phyloP scores from a whole-genome alignment of 2,113 vertebrate species.

The Myrmophylax atrothorax region DNA sequence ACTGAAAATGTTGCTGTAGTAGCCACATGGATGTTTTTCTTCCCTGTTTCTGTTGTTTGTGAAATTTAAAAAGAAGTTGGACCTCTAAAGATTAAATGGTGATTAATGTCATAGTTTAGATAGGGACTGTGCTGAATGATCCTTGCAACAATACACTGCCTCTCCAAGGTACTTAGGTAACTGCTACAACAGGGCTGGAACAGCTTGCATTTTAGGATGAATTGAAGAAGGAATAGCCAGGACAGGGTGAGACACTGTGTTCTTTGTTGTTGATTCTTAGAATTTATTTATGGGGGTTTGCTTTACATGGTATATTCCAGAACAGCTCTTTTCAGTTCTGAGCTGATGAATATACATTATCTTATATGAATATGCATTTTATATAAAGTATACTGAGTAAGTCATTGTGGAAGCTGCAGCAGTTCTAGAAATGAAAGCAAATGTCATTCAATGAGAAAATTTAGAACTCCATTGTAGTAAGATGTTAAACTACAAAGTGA shows the following conservation, averaged over 20 bases:
- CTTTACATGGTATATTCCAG: background rate
- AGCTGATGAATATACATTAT: background rate
- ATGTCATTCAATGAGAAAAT: background rate
- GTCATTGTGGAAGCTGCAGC: background rate
- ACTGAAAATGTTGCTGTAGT: background rate
- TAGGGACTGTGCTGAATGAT: background rate
- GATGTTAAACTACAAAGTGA: background rate
- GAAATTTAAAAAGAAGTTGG: background rate
- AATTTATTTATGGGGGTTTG: background rate
- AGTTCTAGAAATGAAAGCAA: background rate
- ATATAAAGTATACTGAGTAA: background rate
- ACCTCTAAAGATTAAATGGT: background rate
- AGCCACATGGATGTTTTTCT: background rate
- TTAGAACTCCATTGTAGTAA: background rate
- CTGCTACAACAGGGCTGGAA: background rate
- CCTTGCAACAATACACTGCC: background rate
- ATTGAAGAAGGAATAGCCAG: background rate
- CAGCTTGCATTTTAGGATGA: background rate
- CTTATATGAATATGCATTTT: background rate
- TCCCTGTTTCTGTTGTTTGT: background rate
- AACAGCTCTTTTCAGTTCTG: background rate
- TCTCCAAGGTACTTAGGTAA: background rate
- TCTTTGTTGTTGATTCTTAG: background rate
- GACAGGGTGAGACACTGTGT: background rate
- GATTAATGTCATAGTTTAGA: background rate